These are phyloP conservation scores for Notospermus geniculatus DNA, from an alignment of 1,140 invertebrate species.

Conservation along the genomic window DNA sequence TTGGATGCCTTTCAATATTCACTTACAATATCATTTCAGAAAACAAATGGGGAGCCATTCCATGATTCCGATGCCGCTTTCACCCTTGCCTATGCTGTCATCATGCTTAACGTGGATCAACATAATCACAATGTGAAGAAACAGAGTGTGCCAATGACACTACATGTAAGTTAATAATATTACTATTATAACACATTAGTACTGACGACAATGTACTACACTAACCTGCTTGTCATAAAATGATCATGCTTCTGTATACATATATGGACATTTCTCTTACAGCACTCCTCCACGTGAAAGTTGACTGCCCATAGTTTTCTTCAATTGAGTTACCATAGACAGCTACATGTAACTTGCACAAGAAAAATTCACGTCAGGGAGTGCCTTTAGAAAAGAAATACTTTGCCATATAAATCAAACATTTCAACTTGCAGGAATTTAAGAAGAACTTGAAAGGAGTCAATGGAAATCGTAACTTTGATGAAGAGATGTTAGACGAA, in stretches of 20 bases:
- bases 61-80: slow-evolving; percentile 94
- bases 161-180: slow-evolving; percentile 59
- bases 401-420: slow-evolving; percentile 74
- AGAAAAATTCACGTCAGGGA: background rate
- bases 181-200: too few relatives aligned
- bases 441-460: slow-evolving; percentile 87
- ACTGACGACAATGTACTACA: too few relatives aligned
- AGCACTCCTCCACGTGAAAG: too few relatives aligned
- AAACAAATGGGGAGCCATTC: slow-evolving; percentile 89
- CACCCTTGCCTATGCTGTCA: slow-evolving; percentile 94
- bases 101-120: slow-evolving; percentile 99
- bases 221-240: too few relatives aligned
- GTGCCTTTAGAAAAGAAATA: background rate
- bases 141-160: slow-evolving; percentile 90
- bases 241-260: too few relatives aligned
- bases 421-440: slow-evolving; percentile 66
- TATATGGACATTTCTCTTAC: too few relatives aligned
- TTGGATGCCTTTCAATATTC: too few relatives aligned
- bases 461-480: slow-evolving; percentile 91
- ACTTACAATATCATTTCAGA: slow-evolving; percentile 63
- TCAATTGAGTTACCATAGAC: too few relatives aligned
- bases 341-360: background rate
- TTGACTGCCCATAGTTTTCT: too few relatives aligned
- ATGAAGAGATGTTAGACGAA: slow-evolving; percentile 88
- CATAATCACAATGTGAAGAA: slow-evolving; percentile 97